These are phyloP conservation scores for Cacoxenus indagator DNA, from an alignment of 2,888 invertebrate species.

Conservation along the genomic window DNA sequence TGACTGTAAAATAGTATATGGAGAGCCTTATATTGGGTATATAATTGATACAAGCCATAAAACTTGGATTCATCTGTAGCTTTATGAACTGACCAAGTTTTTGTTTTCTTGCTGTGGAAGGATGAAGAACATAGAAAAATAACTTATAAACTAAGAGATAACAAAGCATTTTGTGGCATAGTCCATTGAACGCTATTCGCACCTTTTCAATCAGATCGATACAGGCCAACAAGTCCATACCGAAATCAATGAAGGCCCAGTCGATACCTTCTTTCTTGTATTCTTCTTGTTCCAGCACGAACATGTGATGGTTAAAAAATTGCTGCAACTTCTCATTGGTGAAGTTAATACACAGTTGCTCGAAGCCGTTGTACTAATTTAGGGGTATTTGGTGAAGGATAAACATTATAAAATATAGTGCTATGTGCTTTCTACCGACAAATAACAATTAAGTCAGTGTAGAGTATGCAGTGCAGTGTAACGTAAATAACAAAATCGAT, in stretches of 20 bases:
- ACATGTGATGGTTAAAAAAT: slow-evolving; percentile 99
- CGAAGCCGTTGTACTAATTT: slow-evolving; percentile 94
- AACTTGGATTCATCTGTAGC: slow-evolving; percentile 12
- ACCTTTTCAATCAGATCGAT: slow-evolving; percentile 99
- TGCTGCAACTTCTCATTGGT: slow-evolving; percentile 99
- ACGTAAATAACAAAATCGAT: background rate
- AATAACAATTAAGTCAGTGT: slow-evolving; percentile 6
- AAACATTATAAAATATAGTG: slow-evolving; percentile 9
- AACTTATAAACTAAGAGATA: background rate
- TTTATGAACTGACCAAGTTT: slow-evolving; percentile 7
- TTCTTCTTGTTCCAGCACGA: slow-evolving; percentile 99
- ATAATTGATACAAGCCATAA: background rate
- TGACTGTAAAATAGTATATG: background rate
- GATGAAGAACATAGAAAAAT: background rate
- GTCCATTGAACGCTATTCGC: slow-evolving; percentile 38
- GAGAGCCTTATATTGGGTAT: background rate
- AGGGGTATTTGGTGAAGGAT: background rate
- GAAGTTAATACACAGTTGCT: slow-evolving; percentile 99
- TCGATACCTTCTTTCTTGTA: slow-evolving; percentile 97
- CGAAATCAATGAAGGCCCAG: slow-evolving; percentile 99
- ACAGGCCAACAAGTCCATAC: slow-evolving; percentile 98
- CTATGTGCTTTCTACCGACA: slow-evolving; percentile 14
- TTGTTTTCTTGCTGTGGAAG: too few relatives aligned
- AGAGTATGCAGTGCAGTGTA: background rate
- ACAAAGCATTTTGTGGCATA: background rate